Conservation (phyloP, 2,113 vertebrate genomes). For the Pelobates fuscus region DNA sequence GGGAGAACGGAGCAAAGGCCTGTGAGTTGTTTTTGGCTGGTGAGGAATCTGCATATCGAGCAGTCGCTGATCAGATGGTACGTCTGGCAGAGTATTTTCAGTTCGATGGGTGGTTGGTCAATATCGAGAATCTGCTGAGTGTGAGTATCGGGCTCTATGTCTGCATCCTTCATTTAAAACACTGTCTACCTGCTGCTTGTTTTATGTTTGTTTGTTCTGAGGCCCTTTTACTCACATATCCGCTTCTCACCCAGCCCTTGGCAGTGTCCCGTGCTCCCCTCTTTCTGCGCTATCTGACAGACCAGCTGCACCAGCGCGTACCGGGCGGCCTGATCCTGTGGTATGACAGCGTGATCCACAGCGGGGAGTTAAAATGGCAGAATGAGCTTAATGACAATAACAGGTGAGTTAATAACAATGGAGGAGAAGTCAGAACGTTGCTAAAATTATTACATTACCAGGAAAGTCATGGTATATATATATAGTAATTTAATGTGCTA, state of each 20-base stretch:
- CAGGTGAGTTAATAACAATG: no score
- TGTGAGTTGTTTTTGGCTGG: conserved; percentile 83
- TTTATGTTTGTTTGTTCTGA: no score
- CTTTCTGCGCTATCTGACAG: conserved; percentile 81
- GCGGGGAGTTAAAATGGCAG: conserved; percentile 83
- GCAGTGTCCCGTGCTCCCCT: conserved; percentile 70
- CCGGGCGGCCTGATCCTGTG: conserved; percentile 82
- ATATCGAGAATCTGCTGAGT: conserved; percentile 87
- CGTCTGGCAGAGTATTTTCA: conserved; percentile 75
- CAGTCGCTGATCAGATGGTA: conserved; percentile 80
- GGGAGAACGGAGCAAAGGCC: conserved; percentile 68
- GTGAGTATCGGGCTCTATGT: conserved; percentile 68
- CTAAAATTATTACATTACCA: no score
- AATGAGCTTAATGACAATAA: conserved; percentile 86
- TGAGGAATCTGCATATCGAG: conserved; percentile 65
- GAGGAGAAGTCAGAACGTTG: no score
- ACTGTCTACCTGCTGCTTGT: no score
- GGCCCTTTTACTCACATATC: neutral
- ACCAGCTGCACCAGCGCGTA: conserved; percentile 72
- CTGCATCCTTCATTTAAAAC: neutral
- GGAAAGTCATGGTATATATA: no score
- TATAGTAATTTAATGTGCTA: no score
- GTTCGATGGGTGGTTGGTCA: conserved; percentile 94
- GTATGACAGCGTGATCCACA: conserved; percentile 86
- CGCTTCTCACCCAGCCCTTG: conserved; percentile 54